Evolutionary conservation across 2,888 invertebrate genomes (phyloP), one percentile per base, ranked within the genome.

Genomic region (Lepidocyrtoides sp.): DNA sequence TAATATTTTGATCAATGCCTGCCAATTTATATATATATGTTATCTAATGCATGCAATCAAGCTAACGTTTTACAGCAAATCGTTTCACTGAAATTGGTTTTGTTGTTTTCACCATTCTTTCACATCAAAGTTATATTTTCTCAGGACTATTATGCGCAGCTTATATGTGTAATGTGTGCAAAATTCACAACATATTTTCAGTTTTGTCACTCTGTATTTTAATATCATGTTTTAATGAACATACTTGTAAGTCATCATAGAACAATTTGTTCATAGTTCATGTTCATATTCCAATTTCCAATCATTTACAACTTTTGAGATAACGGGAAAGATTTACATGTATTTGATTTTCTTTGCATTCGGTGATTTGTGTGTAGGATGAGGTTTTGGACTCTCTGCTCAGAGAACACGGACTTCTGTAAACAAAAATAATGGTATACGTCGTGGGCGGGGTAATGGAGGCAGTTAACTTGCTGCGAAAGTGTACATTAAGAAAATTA

Each of bases 351-450:
- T 66, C 69, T 60, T 84, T 72, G 4, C 44, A 69, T 36, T 54
- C 14, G 20, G 57, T 83, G 57, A 20, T 84, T 72, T 79, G 66
- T 84, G 36, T 91, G 32, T 95, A 95, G 95, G 95, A 95, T 93
- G 95, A 95, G 93, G 95, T 95, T 91, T 94, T 95, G 94, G 95
- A 95, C 93, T 94, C 94, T 85, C 95, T 95, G 81, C 94, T 95
- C 36, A 95, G 95, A 94, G 95, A 95, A 93, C 95, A 95, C 94
- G 95, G 95, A 93, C 94, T 95, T 92, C 94, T 94, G 93, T 95
- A 95, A 91, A n/a, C n/a, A n/a, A n/a, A n/a, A n/a, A n/a, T n/a
- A n/a, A 7, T 51, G 51, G 48, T 32, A 77, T 77, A 51, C 26
- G n/a, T 48, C 29, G 0, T 36, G 36, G 36, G 36, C 36, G 29